These are phyloP conservation scores for Amorpha juglandis DNA, from an alignment of 2,888 invertebrate species.

Conservation along the genomic window DNA sequence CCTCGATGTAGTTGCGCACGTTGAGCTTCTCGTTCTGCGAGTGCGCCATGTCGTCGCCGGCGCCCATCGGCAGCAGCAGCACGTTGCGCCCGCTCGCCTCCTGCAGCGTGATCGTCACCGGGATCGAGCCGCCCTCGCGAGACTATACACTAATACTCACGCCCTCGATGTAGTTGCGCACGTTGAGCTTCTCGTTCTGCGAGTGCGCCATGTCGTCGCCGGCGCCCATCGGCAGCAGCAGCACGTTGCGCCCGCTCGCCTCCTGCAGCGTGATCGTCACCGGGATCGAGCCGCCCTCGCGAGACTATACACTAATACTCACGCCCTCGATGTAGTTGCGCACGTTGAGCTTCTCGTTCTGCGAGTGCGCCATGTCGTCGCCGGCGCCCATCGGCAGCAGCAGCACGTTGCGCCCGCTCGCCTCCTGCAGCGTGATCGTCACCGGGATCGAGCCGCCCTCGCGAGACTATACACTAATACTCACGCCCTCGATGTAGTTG, in stretches of 20 bases:
- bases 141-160: slow-evolving; percentile 93
- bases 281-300: slow-evolving; percentile 99
- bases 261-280: slow-evolving; percentile 97
- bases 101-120: slow-evolving; percentile 96
- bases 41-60: slow-evolving; percentile 98
- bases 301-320: slow-evolving; percentile 89
- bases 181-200: slow-evolving; percentile 98
- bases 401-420: slow-evolving; percentile 96
- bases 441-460: slow-evolving; percentile 99
- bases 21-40: slow-evolving; percentile 99
- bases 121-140: slow-evolving; percentile 98
- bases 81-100: slow-evolving; percentile 97
- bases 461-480: slow-evolving; percentile 91
- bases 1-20: slow-evolving; percentile 95
- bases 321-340: slow-evolving; percentile 97
- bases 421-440: slow-evolving; percentile 95
- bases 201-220: slow-evolving; percentile 99
- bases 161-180: slow-evolving; percentile 96
- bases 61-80: slow-evolving; percentile 96
- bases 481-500: slow-evolving; percentile 97
- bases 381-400: slow-evolving; percentile 97
- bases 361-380: slow-evolving; percentile 99
- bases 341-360: slow-evolving; percentile 98
- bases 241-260: slow-evolving; percentile 95
- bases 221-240: slow-evolving; percentile 97